Conservation (phyloP, 2,888 invertebrate genomes). For the Malthinus flaveolus region DNA sequence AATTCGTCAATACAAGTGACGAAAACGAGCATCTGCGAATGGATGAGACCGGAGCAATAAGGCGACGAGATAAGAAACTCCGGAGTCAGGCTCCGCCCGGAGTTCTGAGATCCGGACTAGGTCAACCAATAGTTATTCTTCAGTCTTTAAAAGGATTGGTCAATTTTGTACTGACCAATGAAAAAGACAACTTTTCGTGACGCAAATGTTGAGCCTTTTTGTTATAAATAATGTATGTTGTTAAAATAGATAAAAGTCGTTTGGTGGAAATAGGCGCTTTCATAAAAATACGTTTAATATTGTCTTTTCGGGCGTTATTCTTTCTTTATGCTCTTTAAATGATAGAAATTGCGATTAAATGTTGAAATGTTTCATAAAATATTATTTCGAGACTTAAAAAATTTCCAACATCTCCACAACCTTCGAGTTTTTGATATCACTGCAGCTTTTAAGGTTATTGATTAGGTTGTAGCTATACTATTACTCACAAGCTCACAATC, state of each 20-base stretch:
- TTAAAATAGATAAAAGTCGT: slow-evolving; percentile 43
- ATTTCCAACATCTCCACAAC: too few species aligned
- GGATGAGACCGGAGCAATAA: slow-evolving; percentile 50
- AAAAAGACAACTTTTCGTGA: slow-evolving; percentile 46
- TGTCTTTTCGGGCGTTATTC: slow-evolving; percentile 4
- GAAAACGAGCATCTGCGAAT: slow-evolving; percentile 37
- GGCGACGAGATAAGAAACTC: slow-evolving; percentile 53
- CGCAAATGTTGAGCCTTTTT: slow-evolving; percentile 49
- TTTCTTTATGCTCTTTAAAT: slow-evolving; percentile 5
- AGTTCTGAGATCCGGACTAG: slow-evolving; percentile 42
- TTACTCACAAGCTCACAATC: too few species aligned
- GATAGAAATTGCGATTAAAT: slow-evolving; percentile 7
- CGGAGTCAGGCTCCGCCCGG: slow-evolving; percentile 48
- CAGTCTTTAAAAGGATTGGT: slow-evolving; percentile 50
- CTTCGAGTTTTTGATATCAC: too few species aligned
- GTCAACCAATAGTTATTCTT: slow-evolving; percentile 49
- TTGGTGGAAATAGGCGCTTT: slow-evolving; percentile 17
- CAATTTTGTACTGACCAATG: slow-evolving; percentile 52
- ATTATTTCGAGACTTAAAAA: too few species aligned
- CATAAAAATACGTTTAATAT: slow-evolving; percentile 21
- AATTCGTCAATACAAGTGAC: slow-evolving; percentile 43
- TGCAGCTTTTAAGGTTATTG: too few species aligned
- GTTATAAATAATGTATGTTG: slow-evolving; percentile 56
- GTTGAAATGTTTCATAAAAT: too few species aligned
- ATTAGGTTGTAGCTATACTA: too few species aligned